Evolutionary conservation across 2,888 invertebrate genomes (phyloP).

Genomic region (Lepidocyrtoides sp.): DNA sequence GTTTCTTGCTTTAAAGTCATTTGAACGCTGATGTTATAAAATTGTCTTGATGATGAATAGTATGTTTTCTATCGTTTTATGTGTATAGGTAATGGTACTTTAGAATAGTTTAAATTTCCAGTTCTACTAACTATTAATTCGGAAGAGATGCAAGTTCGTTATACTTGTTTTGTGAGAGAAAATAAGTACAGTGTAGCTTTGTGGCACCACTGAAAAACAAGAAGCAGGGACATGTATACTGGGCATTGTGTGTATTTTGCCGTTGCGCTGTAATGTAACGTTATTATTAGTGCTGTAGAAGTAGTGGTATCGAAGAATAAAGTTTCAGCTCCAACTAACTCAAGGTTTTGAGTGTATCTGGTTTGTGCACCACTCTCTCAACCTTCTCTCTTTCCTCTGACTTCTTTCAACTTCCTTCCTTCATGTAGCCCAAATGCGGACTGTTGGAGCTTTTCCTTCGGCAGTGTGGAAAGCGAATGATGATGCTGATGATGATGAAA

Average conservation of each 20-base stretch:
- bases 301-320: not conserved
- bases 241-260: not conserved
- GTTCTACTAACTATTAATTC: not conserved
- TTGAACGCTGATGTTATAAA: not conserved
- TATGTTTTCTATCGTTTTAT: too few species aligned
- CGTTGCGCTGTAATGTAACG: too few species aligned
- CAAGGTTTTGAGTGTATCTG: not conserved
- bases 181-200: not conserved
- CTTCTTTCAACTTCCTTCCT: conserved; percentile 57
- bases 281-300: not conserved
- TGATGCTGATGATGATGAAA: not conserved
- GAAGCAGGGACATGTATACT: not conserved
- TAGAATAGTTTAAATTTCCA: too few species aligned
- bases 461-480: conserved; percentile 11
- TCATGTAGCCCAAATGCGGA: conserved; percentile 22
- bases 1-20: not conserved
- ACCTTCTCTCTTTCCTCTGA: conserved; percentile 45
- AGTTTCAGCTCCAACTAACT: not conserved
- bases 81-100: too few species aligned
- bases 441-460: conserved; percentile 55
- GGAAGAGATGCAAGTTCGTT: not conserved
- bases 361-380: not conserved
- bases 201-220: not conserved
- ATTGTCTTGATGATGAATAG: too few species aligned
- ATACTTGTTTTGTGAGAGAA: not conserved